Base-by-base conservation (phyloP, 2,113 vertebrate genomes). In the Carassius auratus region DNA sequence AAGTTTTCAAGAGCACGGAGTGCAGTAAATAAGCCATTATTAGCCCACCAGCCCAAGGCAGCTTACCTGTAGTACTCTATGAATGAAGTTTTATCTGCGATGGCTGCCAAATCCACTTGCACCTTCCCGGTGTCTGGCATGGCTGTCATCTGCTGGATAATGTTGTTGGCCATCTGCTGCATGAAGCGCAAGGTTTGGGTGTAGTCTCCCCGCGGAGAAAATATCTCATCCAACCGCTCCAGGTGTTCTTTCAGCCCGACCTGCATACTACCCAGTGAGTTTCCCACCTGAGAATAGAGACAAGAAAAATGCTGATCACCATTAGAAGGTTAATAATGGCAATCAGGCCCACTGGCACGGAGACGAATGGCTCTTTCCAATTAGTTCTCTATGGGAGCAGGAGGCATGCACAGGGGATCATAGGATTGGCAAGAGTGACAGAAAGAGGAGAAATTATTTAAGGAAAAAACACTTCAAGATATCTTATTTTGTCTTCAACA, bases 21-120 rank as follows among this genome's bases (percentile, higher is more conserved):
- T n/a, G 4, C 23, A 52, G 1, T 15, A 83, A 75, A 48, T 17
- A 68, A 68, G 45, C 14, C 21, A 33, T 8, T 17, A 13, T 78
- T 4, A 73, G 45, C 42, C 26, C 5, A 38, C 23, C 21, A 12
- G 9, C 17, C 3, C 45, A 14, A 83, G 5, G 12, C 61, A 61
- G 9, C 90, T 92, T 90, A 98, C 97, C 98, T 96, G 91, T 97
- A 99, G 88, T 98, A 95, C 89, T 99, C 98, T 1, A 95, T 26
- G 1, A 90, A 93, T 87, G 92, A 90, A 0, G 94, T 91, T 64
- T 94, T 89, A 50, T 91, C 55, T 0, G 96, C 94, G 7, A 96
- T 89, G 50, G 55, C 17, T 0, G 94, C 93, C 91, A 99, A 92
- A 89, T 96, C 86, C 0, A 92, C 8, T 0, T 94, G 95, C 86